Conservation (phyloP, 2,888 invertebrate species). For the Diaphora mendica region DNA sequence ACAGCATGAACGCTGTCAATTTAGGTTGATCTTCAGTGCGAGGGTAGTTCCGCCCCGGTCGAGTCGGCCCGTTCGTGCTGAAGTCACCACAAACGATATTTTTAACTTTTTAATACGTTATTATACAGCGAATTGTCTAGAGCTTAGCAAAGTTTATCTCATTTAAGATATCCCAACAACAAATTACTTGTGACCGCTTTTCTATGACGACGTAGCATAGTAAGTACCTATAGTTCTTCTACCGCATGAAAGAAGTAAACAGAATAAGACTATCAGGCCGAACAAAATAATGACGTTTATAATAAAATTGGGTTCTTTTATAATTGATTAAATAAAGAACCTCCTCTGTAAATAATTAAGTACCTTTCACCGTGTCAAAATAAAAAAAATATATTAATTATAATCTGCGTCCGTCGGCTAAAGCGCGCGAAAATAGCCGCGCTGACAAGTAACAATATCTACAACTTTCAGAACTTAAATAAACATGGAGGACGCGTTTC, state of each 20-base stretch:
- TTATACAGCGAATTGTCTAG: no score
- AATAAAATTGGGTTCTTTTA: not conserved
- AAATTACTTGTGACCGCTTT: no score
- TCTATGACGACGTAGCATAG: no score
- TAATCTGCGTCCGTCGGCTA: slow-evolving; percentile 34
- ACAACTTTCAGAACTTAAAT: slow-evolving; percentile 64
- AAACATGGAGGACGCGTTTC: slow-evolving; percentile 74
- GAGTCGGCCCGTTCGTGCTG: no score
- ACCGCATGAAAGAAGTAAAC: not conserved
- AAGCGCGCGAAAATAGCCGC: slow-evolving; percentile 59
- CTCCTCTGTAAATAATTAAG: not conserved
- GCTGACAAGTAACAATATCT: slow-evolving; percentile 58
- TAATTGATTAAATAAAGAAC: not conserved
- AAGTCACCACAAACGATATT: no score
- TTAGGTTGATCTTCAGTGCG: no score
- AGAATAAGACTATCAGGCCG: not conserved
- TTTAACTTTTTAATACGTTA: not conserved
- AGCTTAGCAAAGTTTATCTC: no score
- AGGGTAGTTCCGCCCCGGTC: no score
- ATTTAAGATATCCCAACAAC: no score
- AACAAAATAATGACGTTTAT: not conserved
- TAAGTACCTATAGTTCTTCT: no score
- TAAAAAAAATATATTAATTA: not conserved
- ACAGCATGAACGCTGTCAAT: no score
- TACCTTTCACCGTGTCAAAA: not conserved